Evolutionary conservation across 2,888 invertebrate species (phyloP).

Genomic region (Leucoptera coffeella): DNA sequence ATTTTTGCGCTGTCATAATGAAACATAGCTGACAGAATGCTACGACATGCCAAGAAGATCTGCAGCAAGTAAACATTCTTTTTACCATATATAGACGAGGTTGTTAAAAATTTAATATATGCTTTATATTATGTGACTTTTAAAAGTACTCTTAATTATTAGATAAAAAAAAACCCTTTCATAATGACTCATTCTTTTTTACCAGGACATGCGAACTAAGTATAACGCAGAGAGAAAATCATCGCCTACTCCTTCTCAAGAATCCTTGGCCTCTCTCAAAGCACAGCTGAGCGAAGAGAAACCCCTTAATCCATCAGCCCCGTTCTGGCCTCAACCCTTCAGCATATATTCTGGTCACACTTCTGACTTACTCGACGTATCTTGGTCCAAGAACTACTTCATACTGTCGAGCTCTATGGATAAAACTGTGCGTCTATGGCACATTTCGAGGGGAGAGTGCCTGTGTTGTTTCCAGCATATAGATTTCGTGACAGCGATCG

Average conservation of each 20-base stretch:
- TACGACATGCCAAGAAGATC: too few species aligned
- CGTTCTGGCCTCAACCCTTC: constrained; percentile 87
- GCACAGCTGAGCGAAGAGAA: constrained; percentile 35
- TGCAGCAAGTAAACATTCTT: too few species aligned
- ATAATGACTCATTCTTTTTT: constrained; percentile 6
- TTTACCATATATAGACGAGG: too few species aligned
- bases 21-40: too few species aligned
- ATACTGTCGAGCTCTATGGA: constrained; percentile 98
- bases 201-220: constrained; percentile 89
- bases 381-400: constrained; percentile 99
- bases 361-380: constrained; percentile 92
- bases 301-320: constrained; percentile 55
- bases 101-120: too few species aligned
- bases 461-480: constrained; percentile 98
- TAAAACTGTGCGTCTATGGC: constrained; percentile 95
- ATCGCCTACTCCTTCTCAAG: constrained; percentile 89
- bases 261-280: constrained; percentile 69
- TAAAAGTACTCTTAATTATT: too few species aligned
- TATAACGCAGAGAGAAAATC: constrained; percentile 84
- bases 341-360: constrained; percentile 92
- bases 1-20: too few species aligned
- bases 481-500: constrained; percentile 98
- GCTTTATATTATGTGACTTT: too few species aligned
- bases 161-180: too few species aligned
- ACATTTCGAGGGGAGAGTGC: constrained; percentile 94